These are phyloP conservation scores for Dufourea novaeangliae DNA, from an alignment of 1,140 invertebrate species.

Conservation along the genomic window DNA sequence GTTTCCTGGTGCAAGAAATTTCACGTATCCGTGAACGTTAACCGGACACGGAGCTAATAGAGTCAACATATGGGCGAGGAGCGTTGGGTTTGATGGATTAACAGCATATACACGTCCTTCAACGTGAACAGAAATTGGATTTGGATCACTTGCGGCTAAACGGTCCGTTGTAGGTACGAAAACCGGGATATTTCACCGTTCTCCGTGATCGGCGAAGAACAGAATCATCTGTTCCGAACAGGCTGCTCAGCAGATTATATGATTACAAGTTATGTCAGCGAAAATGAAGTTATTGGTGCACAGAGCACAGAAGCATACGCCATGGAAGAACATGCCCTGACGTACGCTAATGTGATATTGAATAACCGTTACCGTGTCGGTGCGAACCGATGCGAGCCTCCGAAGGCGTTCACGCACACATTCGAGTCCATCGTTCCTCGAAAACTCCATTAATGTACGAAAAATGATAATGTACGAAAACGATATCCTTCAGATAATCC, in stretches of 20 bases:
- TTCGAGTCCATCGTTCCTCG: not conserved
- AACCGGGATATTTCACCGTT: constrained; percentile 11
- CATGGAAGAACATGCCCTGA: constrained; percentile 53
- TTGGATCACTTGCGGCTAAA: constrained; percentile 14
- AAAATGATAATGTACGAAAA: constrained; percentile 3
- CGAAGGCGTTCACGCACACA: constrained; percentile 40
- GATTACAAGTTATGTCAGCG: constrained; percentile 53
- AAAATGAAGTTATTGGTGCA: constrained; percentile 57
- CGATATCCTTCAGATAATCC: too few relatives aligned
- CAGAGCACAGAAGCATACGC: constrained; percentile 32
- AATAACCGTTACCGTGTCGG: constrained; percentile 55
- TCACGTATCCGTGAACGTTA: not conserved
- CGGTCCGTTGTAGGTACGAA: not conserved
- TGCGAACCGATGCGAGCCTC: constrained; percentile 27
- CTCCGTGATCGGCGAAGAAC: constrained; percentile 29
- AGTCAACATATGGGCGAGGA: not conserved
- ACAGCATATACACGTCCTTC: not conserved
- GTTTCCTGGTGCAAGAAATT: not conserved
- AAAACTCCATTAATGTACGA: constrained; percentile 45
- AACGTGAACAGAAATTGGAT: constrained; percentile 14
- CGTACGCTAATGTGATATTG: constrained; percentile 65
- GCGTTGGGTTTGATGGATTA: not conserved
- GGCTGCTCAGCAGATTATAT: constrained; percentile 41
- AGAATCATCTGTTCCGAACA: not conserved
- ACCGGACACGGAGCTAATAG: not conserved